These are phyloP conservation scores for Orchestia grillus DNA, from an alignment of 1,140 invertebrate genomes.

Conservation along the genomic window DNA sequence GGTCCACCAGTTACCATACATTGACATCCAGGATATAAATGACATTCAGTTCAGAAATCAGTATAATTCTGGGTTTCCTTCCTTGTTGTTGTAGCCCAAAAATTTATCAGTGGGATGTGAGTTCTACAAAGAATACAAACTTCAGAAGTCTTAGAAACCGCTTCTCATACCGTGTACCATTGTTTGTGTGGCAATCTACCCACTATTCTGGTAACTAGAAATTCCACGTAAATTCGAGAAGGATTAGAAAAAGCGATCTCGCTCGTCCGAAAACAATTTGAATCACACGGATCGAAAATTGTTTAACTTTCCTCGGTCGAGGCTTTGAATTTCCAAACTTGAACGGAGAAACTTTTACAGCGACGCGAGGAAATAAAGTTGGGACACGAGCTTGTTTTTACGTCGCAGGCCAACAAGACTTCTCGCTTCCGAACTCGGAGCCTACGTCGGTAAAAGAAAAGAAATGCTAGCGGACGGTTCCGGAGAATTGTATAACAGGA, in stretches of 20 bases:
- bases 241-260: background rate
- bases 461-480: background rate
- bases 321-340: conserved; percentile 42
- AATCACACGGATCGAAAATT: conserved; percentile 4
- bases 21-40: no score
- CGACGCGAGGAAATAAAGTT: background rate
- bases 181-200: background rate
- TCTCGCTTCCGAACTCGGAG: background rate
- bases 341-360: conserved; percentile 18
- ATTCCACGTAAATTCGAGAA: background rate
- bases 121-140: background rate
- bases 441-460: background rate
- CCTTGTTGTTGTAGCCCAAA: background rate
- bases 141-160: background rate
- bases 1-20: no score
- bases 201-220: background rate
- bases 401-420: background rate
- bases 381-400: background rate
- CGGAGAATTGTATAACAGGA: background rate
- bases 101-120: background rate
- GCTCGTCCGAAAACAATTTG: conserved; percentile 11
- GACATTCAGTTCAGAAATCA: no score
- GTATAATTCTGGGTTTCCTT: no score
- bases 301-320: conserved; percentile 34
- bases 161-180: background rate